Evolutionary conservation across 2,888 invertebrate genomes (phyloP), one percentile per base, ranked within the genome.

Genomic region (Disparrhopalites patrizii): DNA sequence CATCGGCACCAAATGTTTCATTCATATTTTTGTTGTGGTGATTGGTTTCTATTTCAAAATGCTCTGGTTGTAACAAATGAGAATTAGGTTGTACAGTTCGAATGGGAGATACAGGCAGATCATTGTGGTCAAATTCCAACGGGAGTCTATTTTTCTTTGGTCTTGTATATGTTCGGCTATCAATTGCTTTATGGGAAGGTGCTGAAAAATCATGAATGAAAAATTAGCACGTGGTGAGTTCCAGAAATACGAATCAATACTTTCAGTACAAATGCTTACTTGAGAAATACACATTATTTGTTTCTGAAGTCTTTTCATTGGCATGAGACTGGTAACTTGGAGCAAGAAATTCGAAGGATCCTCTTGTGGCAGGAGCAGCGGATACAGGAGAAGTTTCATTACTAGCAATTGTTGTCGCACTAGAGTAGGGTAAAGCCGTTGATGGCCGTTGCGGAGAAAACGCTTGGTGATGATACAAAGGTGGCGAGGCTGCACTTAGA

Each of bases 101-200:
- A 1, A 66, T 62, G 2, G 70, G 65, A n/a, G 67, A 64, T n/a
- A 68, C 31, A 36, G 40, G 63, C 23, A 57, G n/a, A 20, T 62
- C 60, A 31, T 36, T 18, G 20, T 43, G 28, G 20, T 65, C 57
- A 33, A 38, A 50, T 27, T 65, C 68, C n/a, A 71, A 36, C 3
- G 70, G 61, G 56, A 67, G 65, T 43, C 71, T 38, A 40, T 30
- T 66, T 47, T 71, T 73, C 61, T 69, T 73, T 0, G 71, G 71
- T 47, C 73, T 62, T 1, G 73, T 71, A 38, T 70, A 71, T 1
- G 71, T 73, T 18, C 73, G 51, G 3, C 70, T 66, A 27, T 73
- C 73, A 28, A 71, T 68, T 23, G 67, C 57, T 20, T 67, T 66
- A 0, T 65, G 55, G 13, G 52, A 28, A n/a, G 69, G 51, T 3